Base-by-base conservation (phyloP, 2,888 invertebrate species). In the Tetrapedia diversipes region DNA sequence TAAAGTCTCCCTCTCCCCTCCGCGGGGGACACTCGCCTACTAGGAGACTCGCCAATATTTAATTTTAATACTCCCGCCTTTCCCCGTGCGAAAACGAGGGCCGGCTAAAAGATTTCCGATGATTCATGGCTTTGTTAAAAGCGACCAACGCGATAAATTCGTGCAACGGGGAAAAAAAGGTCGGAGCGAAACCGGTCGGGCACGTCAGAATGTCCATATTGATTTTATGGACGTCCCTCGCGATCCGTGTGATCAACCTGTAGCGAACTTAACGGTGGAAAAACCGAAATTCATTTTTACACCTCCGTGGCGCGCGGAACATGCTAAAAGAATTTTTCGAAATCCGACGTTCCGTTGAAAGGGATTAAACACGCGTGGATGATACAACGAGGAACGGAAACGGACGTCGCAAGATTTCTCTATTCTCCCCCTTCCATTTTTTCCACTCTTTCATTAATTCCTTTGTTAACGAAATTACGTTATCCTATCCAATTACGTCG, bases 31-130 rank as follows among this genome's bases (percentile, higher is more conserved):
- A 41, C 22, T 45, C 24, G 27, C 45, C 41, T 39, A 34, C 34
- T n/a, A n/a, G n/a, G 61, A 43, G 41, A 24, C 61, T 39, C 27
- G 49, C 63, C 75, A 63, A 72, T 80, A 69, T 80, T 75, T 71
- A 75, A 79, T 49, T 79, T 75, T 68, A 80, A 80, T n/a, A n/a
- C n/a, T n/a, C n/a, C n/a, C n/a, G n/a, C n/a, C n/a, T n/a, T 80
- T 80, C 53, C 34, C 11, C 8, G 34, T 19, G 27, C 37, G 47
- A 66, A 72, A 70, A 73, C 45, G 49, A 10, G 11, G 57, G 10
- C 7, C 37, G 1, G 22, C 19, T 45, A 66, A 63, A 77, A 77
- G 47, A n/a, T n/a, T 65, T 41, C 19, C 37, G 11, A 24, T 59
- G 68, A 65, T 77, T 77, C 66, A 49, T 63, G 43, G 54, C 43